phyloP scores from a whole-genome alignment of 2,797 vertebrate species.

The Limnodromus scolopaceus region DNA sequence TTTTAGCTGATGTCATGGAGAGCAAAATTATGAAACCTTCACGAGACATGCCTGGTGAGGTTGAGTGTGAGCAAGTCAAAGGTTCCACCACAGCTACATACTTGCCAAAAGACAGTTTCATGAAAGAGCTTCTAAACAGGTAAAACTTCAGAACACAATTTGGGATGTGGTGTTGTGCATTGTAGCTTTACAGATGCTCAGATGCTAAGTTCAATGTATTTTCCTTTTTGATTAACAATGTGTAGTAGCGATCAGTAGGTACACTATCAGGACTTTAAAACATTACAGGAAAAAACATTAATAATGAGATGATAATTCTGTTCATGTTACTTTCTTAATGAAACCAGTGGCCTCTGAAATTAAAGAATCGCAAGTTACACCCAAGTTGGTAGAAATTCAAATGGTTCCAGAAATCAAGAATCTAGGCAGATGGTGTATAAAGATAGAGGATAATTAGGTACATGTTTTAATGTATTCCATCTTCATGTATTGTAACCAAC shows the following conservation, averaged over 20 bases:
- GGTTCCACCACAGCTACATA: conserved; percentile 63
- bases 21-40: conserved; percentile 43
- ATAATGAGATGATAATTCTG: conserved; percentile 61
- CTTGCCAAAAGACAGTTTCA: conserved; percentile 85
- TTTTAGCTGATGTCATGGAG: conserved; percentile 11
- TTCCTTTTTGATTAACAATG: not conserved
- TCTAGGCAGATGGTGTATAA: conserved; percentile 48
- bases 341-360: conserved; percentile 75
- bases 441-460: conserved; percentile 52
- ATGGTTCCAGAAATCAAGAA: conserved; percentile 41
- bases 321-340: conserved; percentile 66
- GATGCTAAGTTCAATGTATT: not conserved
- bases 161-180: not conserved
- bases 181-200: not conserved
- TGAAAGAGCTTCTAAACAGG: conserved; percentile 91
- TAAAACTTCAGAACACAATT: conserved; percentile 35
- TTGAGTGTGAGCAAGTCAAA: conserved; percentile 55
- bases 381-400: conserved; percentile 61
- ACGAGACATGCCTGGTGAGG: not conserved
- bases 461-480: conserved; percentile 25
- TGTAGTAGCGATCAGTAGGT: not conserved
- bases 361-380: conserved; percentile 65
- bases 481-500: conserved; percentile 42
- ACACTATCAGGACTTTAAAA: conserved; percentile 8
- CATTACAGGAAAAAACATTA: not conserved